Percentiles rank a stretch among this genome's conserved stretches.
Conservation (phyloP, 1,140 invertebrate genomes). For the Pogonus chalceus region DNA sequence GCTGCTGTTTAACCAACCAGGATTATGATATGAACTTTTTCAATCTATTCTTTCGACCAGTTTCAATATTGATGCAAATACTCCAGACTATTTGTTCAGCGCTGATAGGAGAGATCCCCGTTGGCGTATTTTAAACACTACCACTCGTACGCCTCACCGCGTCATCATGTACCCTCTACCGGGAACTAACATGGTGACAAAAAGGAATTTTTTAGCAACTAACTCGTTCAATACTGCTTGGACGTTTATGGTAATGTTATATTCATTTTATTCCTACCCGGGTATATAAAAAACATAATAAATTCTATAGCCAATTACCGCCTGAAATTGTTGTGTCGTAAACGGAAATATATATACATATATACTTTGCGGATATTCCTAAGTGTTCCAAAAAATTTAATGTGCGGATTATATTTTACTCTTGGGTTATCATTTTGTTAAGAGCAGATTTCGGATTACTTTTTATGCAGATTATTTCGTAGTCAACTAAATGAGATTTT, state of each 20-base stretch:
- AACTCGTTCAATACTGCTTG: neutral
- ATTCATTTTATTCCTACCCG: neutral
- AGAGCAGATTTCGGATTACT: too few species aligned
- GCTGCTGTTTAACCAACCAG: too few species aligned
- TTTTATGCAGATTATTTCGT: too few species aligned
- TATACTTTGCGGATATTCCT: neutral
- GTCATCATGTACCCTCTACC: too few species aligned
- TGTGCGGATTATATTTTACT: neutral
- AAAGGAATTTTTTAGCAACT: neutral
- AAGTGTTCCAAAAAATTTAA: neutral
- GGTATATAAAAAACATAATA: neutral
- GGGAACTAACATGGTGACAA: neutral
- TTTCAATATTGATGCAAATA: conserved; percentile 6
- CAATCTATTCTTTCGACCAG: neutral
- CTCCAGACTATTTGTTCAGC: neutral
- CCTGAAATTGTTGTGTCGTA: conserved; percentile 3
- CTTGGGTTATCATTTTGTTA: neutral
- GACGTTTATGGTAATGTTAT: neutral
- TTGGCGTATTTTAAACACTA: neutral
- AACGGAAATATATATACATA: conserved; percentile 1
- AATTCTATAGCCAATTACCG: conserved; percentile 1
- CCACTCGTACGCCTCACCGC: neutral
- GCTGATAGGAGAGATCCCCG: neutral
- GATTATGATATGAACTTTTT: conserved; percentile 7
- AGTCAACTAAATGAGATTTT: too few species aligned